A percentile compares a stretch with the other conserved stretches of the same genome.
Conservation (phyloP, 2,888 invertebrate species). For the Polylopha cassiicola region DNA sequence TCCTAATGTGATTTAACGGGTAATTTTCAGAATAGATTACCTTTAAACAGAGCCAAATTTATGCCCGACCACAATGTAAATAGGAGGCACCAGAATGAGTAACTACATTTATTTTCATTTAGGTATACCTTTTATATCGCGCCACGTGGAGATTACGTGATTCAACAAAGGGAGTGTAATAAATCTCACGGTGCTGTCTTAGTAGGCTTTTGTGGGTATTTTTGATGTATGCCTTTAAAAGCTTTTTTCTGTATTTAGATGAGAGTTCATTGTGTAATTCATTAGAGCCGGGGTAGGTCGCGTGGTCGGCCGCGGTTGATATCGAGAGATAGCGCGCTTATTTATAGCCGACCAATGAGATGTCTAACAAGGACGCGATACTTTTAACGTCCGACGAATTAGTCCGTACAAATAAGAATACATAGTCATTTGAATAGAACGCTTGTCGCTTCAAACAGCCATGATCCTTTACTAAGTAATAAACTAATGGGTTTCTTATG, state of each 20-base stretch:
- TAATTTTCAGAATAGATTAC: constrained; percentile 74
- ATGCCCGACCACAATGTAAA: constrained; percentile 66
- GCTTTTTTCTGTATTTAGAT: constrained; percentile 78
- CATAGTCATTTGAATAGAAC: constrained; percentile 28
- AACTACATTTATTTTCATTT: constrained; percentile 77
- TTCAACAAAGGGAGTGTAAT: constrained; percentile 74
- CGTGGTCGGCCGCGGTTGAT: constrained; percentile 61
- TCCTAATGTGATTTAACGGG: constrained; percentile 76
- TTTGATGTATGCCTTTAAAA: constrained; percentile 78
- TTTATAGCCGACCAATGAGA: constrained; percentile 70
- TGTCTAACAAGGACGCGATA: constrained; percentile 62
- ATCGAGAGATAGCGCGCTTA: constrained; percentile 69
- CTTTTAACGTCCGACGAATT: constrained; percentile 65
- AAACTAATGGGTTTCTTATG: too few species aligned
- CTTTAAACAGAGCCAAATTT: constrained; percentile 66
- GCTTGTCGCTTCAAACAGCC: constrained; percentile 4
- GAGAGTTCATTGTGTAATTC: constrained; percentile 78
- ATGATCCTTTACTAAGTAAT: too few species aligned
- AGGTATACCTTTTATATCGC: constrained; percentile 66
- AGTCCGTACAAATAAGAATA: constrained; percentile 60
- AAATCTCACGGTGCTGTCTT: constrained; percentile 74
- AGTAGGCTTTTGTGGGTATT: constrained; percentile 77
- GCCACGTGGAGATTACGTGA: constrained; percentile 77
- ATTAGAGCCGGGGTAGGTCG: constrained; percentile 71
- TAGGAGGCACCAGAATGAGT: constrained; percentile 73